A percentile compares a stretch with the other conserved stretches of the same genome.
Conservation (phyloP, 1,140 invertebrate genomes). For the Danaus melanippus region DNA sequence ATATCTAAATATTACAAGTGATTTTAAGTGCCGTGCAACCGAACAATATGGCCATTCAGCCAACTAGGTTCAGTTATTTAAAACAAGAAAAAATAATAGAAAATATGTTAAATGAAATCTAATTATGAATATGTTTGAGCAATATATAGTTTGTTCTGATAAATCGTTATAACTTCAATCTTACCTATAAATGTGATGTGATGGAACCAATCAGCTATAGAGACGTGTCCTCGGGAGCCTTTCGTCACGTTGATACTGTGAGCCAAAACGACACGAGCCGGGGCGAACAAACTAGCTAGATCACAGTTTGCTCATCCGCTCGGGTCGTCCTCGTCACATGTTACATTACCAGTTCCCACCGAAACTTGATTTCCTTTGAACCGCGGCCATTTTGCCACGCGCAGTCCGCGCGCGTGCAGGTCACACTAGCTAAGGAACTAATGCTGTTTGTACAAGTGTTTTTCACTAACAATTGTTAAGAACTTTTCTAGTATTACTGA, state of each 20-base stretch:
- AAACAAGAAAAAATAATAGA: too few relatives aligned
- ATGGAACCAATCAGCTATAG: conserved; percentile 22
- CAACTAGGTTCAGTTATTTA: too few relatives aligned
- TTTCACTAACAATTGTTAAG: conserved; percentile 63
- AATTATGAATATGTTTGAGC: too few relatives aligned
- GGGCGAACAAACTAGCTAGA: conserved; percentile 70
- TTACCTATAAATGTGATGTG: conserved; percentile 10
- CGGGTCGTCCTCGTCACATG: conserved; percentile 54
- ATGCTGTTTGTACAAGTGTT: conserved; percentile 63
- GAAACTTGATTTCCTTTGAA: neutral
- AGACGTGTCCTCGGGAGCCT: conserved; percentile 19
- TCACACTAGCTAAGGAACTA: conserved; percentile 41
- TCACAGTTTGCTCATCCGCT: conserved; percentile 70
- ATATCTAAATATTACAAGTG: too few relatives aligned
- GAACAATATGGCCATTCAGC: too few relatives aligned
- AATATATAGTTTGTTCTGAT: neutral
- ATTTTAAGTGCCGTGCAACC: too few relatives aligned
- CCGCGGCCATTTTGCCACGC: conserved; percentile 12
- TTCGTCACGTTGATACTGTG: conserved; percentile 26
- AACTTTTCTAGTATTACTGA: conserved; percentile 64
- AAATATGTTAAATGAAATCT: too few relatives aligned
- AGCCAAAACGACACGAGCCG: conserved; percentile 65
- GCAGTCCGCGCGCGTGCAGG: conserved; percentile 35
- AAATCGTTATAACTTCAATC: neutral
- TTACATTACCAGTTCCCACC: conserved; percentile 1